A percentile compares a stretch with the other conserved stretches of the same genome.
Evolutionary conservation across 2,888 invertebrate species (phyloP).

Genomic region (Melinopterus prodromus): DNA sequence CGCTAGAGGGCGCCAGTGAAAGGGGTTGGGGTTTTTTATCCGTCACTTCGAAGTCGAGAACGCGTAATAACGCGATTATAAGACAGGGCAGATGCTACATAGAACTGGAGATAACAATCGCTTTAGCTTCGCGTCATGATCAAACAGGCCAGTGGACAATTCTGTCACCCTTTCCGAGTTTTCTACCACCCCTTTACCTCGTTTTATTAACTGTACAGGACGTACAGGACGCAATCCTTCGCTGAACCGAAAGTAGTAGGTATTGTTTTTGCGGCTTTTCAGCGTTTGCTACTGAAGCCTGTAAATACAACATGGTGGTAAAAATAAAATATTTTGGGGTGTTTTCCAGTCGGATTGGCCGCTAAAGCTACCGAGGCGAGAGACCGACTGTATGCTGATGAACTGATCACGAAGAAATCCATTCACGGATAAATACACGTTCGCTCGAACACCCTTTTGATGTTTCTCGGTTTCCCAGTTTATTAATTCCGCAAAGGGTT

Average conservation of each 20-base stretch:
- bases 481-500: conserved; percentile 20
- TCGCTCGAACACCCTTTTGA: conserved; percentile 37
- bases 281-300: neutral
- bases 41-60: conserved; percentile 49
- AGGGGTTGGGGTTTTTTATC: conserved; percentile 44
- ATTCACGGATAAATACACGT: conserved; percentile 36
- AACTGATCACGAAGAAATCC: conserved; percentile 34
- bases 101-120: conserved; percentile 44
- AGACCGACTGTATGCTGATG: conserved; percentile 30
- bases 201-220: neutral
- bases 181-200: neutral
- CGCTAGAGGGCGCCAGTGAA: conserved; percentile 21
- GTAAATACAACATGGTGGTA: neutral
- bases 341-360: conserved; percentile 17
- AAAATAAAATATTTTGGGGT: conserved; percentile 4
- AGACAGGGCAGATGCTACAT: conserved; percentile 46
- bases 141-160: conserved; percentile 40
- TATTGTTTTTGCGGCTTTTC: neutral
- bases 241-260: neutral
- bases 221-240: neutral
- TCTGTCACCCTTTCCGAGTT: conserved; percentile 19
- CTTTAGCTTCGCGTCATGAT: conserved; percentile 45
- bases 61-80: conserved; percentile 50
- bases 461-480: conserved; percentile 30
- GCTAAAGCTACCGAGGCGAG: conserved; percentile 25